Conservation (phyloP, 2,888 invertebrate genomes). For the Spilarctia lutea region DNA sequence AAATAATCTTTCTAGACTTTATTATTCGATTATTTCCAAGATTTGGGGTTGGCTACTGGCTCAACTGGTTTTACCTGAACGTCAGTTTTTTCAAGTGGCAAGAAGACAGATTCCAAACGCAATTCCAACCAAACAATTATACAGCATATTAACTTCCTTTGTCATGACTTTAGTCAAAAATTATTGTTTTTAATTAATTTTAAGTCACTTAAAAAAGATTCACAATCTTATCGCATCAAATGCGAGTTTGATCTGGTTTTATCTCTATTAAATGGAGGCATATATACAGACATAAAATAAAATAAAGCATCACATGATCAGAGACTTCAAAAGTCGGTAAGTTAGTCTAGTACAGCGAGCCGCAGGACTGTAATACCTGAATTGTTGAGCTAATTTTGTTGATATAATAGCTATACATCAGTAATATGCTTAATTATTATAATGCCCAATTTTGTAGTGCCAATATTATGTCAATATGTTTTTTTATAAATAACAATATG, state of each 20-base stretch:
- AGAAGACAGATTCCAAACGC: no score
- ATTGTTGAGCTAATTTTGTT: neutral
- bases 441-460: neutral
- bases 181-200: neutral
- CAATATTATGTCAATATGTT: neutral
- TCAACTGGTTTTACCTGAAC: no score
- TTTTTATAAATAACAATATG: neutral
- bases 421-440: neutral
- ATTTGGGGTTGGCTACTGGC: no score
- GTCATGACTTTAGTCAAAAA: neutral
- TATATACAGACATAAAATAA: no score
- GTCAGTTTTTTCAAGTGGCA: no score
- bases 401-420: no score
- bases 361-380: neutral
- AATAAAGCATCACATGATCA: neutral
- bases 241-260: neutral
- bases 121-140: neutral
- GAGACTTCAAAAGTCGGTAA: neutral
- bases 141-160: neutral
- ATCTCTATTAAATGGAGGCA: neutral
- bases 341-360: neutral
- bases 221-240: neutral
- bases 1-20: no score
- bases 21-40: no score
- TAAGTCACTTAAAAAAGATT: neutral